phyloP scores from a whole-genome alignment of 1,140 invertebrate species.

The Phymorhynchus buccinoides region DNA sequence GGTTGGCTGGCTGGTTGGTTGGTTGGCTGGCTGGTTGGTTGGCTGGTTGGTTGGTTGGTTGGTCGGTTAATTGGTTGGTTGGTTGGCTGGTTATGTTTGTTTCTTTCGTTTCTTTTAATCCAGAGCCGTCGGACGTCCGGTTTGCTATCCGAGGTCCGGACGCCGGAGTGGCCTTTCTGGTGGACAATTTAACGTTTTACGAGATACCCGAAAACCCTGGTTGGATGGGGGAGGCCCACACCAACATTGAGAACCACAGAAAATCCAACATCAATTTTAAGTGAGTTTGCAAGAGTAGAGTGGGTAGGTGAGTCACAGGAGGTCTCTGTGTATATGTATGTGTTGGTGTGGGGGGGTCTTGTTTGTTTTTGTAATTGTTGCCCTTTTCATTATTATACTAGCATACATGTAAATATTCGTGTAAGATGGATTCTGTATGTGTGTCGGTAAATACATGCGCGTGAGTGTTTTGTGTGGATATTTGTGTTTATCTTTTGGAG shows the following conservation, averaged over 20 bases:
- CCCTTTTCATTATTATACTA: no score
- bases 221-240: constrained; percentile 45
- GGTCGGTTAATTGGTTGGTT: not conserved
- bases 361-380: no score
- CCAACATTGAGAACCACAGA: constrained; percentile 49
- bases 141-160: constrained; percentile 41
- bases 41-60: not conserved
- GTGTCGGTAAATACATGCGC: no score
- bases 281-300: constrained; percentile 27
- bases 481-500: no score
- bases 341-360: no score
- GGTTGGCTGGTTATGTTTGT: not conserved
- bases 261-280: constrained; percentile 48
- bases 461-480: no score
- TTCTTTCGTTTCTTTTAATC: not conserved
- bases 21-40: not conserved
- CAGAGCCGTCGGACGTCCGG: not conserved
- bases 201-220: constrained; percentile 42
- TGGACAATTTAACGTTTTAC: constrained; percentile 45
- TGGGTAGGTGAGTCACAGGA: no score
- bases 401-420: no score
- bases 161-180: constrained; percentile 44
- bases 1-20: not conserved
- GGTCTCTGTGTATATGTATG: no score
- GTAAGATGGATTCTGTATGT: no score